These are phyloP conservation scores for Trichonephila clavipes DNA, from an alignment of 1,140 invertebrate species.

Conservation along the genomic window DNA sequence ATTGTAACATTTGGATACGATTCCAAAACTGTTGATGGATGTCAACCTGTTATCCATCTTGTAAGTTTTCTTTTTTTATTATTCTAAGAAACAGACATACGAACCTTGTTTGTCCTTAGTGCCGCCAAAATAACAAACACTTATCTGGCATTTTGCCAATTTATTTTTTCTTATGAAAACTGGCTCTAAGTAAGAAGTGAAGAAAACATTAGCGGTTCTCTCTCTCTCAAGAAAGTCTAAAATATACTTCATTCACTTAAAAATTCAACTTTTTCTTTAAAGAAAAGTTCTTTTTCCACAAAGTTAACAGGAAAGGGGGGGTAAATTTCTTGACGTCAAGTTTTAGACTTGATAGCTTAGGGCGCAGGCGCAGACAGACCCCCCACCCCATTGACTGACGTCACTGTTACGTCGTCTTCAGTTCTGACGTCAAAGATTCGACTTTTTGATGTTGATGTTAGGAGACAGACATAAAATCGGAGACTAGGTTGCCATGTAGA, in stretches of 20 bases:
- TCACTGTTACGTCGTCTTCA: slow-evolving; percentile 39
- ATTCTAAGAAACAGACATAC: not conserved
- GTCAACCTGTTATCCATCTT: not conserved
- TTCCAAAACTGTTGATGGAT: not conserved
- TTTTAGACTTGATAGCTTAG: not conserved
- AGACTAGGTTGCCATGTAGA: not conserved
- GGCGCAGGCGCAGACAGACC: not conserved
- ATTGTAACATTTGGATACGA: too few relatives aligned
- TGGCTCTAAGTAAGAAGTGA: not conserved
- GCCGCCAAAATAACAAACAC: not conserved
- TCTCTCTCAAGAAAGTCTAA: slow-evolving; percentile 1
- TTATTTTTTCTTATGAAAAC: not conserved
- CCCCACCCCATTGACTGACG: slow-evolving; percentile 47
- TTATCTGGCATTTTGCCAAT: not conserved
- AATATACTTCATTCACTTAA: not conserved
- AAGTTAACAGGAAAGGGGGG: not conserved
- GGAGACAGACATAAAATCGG: slow-evolving; percentile 10
- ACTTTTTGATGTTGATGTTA: slow-evolving; percentile 63
- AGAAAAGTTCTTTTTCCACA: not conserved
- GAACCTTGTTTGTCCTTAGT: not conserved
- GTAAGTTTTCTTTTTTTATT: not conserved
- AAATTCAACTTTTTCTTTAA: not conserved
- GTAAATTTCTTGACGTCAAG: slow-evolving; percentile 10
- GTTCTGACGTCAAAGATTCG: slow-evolving; percentile 67
- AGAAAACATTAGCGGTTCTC: not conserved